Evolutionary conservation across 2,888 invertebrate genomes (phyloP), one percentile per base, ranked within the genome.

Genomic region (Hyalella azteca): DNA sequence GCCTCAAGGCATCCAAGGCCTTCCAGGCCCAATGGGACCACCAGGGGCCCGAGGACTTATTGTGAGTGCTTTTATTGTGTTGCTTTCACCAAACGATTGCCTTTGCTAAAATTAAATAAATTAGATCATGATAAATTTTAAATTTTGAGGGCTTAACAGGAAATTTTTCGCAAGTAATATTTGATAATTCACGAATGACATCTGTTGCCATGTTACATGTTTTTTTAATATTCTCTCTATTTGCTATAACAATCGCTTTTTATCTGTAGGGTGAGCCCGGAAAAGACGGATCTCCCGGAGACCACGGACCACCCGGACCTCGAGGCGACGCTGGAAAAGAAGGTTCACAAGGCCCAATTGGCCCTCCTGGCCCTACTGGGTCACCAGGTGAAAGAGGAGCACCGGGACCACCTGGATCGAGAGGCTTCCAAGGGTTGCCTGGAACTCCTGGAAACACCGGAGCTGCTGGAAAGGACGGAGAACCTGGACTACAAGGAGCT

Each of bases 371-470:
- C 1, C 90, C 91, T 0, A 88, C 91, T 4, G 94, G 94, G n/a
- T 88, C 91, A 40, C 90, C 92, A 85, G 94, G 94, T 40, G 92
- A 93, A 86, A 89, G 95, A 86, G 95, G 95, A 78, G 91, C 93
- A 9, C 90, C 92, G 5, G 95, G 96, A 0, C 90, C 92, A 2
- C 89, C 92, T 15, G 96, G 96, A 66, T 91, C 93, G 0, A 91
- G 93, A 86, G 95, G 95, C 79, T 94, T 93, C 86, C 94, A 93
- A 92, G 93, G 93, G 54, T 90, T 93, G 86, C 94, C 94, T 26
- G 94, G 94, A 82, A 87, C 91, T 49, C 90, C 92, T 45, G 94
- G 94, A 1, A 91, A 91, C 86, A 91, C 93, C 2, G 95, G 95
- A 0, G 87, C 90, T 9, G 90, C 93, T 0, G 94, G 94, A n/a